phyloP scores from a whole-genome alignment of 23 tunicate species.

The Oikopleura dioica region DNA sequence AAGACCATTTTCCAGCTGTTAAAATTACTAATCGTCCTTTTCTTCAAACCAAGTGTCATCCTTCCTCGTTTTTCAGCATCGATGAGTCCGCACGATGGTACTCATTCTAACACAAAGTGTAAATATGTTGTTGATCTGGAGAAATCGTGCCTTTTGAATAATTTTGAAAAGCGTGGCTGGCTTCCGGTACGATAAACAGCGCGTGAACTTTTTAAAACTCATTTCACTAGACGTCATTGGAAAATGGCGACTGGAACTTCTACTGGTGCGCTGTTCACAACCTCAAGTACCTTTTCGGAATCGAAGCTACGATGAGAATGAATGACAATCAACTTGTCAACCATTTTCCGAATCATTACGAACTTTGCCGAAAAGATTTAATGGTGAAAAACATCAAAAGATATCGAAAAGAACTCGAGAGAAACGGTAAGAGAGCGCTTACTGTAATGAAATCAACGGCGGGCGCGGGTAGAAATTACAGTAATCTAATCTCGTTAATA shows the following conservation, averaged over 20 bases:
- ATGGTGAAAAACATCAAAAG: constrained; percentile 98
- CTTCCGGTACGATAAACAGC: constrained; percentile 27
- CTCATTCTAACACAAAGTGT: no score
- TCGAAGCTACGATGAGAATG: constrained; percentile 34
- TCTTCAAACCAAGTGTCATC: no score
- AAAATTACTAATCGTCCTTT: no score
- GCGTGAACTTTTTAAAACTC: not conserved
- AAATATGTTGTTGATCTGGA: no score
- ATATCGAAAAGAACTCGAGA: constrained; percentile 84
- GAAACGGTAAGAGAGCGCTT: constrained; percentile 19
- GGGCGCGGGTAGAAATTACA: no score
- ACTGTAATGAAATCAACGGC: no score
- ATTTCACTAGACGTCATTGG: not conserved
- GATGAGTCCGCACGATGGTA: no score
- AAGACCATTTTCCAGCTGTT: no score
- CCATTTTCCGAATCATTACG: constrained; percentile 98
- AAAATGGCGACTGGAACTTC: constrained; percentile 63
- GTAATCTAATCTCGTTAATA: no score
- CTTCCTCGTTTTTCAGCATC: no score
- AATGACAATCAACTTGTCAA: constrained; percentile 82
- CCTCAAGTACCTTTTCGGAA: constrained; percentile 56
- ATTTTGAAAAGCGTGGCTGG: constrained; percentile 98
- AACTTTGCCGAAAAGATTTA: constrained; percentile 75
- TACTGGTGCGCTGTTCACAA: constrained; percentile 98
- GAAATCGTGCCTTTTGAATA: constrained; percentile 71